Conservation (phyloP, 1,140 invertebrate species). For the Halictus rubicundus region DNA sequence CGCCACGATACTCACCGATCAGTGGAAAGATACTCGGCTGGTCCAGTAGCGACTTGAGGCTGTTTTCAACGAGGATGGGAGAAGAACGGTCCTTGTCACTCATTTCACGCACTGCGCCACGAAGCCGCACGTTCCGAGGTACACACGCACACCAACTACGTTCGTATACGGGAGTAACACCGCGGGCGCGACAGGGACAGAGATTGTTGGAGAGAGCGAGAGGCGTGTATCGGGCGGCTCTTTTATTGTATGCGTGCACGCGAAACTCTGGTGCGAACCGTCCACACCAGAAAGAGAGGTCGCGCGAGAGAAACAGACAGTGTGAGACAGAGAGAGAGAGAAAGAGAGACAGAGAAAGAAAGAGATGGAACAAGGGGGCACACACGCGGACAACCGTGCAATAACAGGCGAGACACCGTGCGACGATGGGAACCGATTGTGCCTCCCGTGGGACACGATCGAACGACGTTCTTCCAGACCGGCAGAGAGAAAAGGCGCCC, state of each 20-base stretch:
- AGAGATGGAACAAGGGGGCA: not conserved
- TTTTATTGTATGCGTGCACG: constrained; percentile 26
- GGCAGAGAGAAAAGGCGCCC: constrained; percentile 67
- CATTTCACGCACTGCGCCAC: constrained; percentile 82
- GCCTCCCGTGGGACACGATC: constrained; percentile 53
- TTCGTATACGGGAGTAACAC: constrained; percentile 39
- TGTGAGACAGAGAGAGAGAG: not conserved
- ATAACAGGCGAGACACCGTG: constrained; percentile 18
- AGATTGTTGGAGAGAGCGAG: constrained; percentile 1
- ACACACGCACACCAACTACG: constrained; percentile 56
- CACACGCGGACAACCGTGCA: constrained; percentile 16
- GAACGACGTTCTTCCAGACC: constrained; percentile 54
- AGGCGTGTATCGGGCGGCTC: constrained; percentile 22
- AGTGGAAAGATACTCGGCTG: constrained; percentile 89
- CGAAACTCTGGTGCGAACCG: constrained; percentile 8
- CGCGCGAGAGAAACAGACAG: constrained; percentile 1
- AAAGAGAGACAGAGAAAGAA: not conserved
- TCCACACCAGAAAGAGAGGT: constrained; percentile 5
- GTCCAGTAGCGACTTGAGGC: constrained; percentile 88
- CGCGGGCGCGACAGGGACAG: constrained; percentile 18
- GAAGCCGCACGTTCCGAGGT: constrained; percentile 57
- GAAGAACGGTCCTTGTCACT: constrained; percentile 90
- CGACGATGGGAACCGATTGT: constrained; percentile 13
- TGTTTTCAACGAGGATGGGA: constrained; percentile 89
- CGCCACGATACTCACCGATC: constrained; percentile 84